A percentile compares a stretch with the other conserved stretches of the same genome.
Evolutionary conservation across 1,140 invertebrate genomes (phyloP).

Genomic region (Thaumatotibia leucotreta): DNA sequence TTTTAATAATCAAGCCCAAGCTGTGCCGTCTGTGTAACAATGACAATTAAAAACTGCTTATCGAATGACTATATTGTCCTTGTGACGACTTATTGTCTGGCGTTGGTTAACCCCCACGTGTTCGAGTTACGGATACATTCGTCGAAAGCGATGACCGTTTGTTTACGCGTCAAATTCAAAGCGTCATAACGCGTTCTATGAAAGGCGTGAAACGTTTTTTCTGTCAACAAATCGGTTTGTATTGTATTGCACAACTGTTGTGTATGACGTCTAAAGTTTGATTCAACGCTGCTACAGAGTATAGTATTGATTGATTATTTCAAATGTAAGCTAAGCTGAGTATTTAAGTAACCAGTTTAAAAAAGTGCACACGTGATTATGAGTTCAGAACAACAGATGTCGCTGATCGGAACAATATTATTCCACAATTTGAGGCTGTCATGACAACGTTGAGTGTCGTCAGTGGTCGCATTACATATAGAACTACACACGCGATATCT

Average conservation of each 20-base stretch:
- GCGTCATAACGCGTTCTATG: slow-evolving; percentile 5
- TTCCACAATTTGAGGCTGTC: no score
- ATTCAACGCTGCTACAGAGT: no score
- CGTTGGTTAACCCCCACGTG: background rate
- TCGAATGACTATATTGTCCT: background rate
- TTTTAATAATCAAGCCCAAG: slow-evolving; percentile 32
- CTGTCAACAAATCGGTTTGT: slow-evolving; percentile 6
- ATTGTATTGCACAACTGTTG: background rate
- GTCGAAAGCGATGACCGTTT: background rate
- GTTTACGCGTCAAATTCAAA: background rate
- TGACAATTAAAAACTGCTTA: slow-evolving; percentile 11
- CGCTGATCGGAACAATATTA: no score
- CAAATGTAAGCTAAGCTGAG: no score
- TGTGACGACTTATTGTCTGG: background rate
- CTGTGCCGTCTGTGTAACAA: slow-evolving; percentile 20
- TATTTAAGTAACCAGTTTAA: no score
- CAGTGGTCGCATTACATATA: no score
- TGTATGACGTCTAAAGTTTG: no score
- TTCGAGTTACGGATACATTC: background rate
- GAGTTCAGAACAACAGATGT: no score
- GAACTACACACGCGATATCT: no score
- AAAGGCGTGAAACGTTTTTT: background rate
- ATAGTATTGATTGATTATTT: no score
- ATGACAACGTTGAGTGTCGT: no score
- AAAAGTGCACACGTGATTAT: no score